Conservation (phyloP, 2,888 invertebrate genomes). For the Papilio elwesi region DNA sequence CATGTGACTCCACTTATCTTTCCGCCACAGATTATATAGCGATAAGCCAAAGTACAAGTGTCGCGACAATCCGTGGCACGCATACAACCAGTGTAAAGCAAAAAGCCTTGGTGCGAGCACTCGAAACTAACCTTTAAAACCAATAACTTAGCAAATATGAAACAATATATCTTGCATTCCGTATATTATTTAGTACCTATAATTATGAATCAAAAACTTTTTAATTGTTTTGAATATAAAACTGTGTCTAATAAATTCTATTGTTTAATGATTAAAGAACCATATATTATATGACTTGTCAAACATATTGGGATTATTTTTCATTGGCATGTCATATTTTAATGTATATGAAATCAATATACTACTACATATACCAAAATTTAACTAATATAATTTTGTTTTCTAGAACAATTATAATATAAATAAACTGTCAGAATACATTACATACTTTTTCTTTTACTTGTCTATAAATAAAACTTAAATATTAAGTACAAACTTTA, state of each 20-base stretch:
- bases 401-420: not conserved
- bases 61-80: constrained; percentile 18
- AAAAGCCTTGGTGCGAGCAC: constrained; percentile 5
- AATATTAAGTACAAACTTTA: not conserved
- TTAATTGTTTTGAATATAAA: no score
- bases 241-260: no score
- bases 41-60: constrained; percentile 43
- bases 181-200: no score
- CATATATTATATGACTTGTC: not conserved
- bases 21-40: constrained; percentile 47
- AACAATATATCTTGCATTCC: no score
- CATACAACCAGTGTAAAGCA: constrained; percentile 23
- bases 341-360: not conserved
- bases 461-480: not conserved
- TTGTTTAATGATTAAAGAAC: not conserved
- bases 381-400: not conserved
- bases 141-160: not conserved
- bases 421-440: no score
- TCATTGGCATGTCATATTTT: no score
- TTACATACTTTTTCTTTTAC: no score
- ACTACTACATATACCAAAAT: not conserved
- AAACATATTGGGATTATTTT: not conserved
- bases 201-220: no score
- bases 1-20: constrained; percentile 35
- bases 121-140: not conserved